These are phyloP conservation scores for Neosalanx taihuensis DNA, from an alignment of 2,797 vertebrate species.

Conservation along the genomic window DNA sequence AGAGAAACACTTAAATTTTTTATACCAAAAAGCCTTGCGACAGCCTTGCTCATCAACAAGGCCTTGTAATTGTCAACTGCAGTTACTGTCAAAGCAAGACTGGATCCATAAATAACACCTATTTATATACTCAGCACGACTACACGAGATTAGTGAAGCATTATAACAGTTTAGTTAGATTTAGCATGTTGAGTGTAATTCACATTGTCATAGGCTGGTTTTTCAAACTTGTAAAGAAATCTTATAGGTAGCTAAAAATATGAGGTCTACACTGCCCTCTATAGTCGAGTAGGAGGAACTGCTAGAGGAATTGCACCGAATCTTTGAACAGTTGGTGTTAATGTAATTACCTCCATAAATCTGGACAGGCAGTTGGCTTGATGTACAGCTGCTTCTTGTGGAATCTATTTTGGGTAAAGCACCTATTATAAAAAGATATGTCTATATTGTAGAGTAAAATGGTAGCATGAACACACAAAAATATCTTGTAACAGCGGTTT, in stretches of 20 bases:
- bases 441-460: too few species aligned
- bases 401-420: slow-evolving; percentile 3
- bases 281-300: slow-evolving; percentile 50
- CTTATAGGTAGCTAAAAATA: background rate
- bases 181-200: background rate
- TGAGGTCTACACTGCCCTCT: slow-evolving; percentile 62
- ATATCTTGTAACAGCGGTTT: too few species aligned
- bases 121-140: background rate
- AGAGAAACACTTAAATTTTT: slow-evolving; percentile 11
- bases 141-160: background rate
- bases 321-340: slow-evolving; percentile 23
- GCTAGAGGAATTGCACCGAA: slow-evolving; percentile 1
- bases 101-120: too few species aligned
- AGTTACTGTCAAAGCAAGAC: background rate
- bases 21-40: background rate
- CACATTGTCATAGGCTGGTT: background rate
- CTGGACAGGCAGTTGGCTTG: slow-evolving; percentile 1
- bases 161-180: background rate
- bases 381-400: background rate
- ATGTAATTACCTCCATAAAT: slow-evolving; percentile 27
- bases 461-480: too few species aligned
- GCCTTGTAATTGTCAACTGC: background rate
- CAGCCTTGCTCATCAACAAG: background rate
- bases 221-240: background rate
- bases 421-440: slow-evolving; percentile 4